phyloP scores from a whole-genome alignment of 2,797 vertebrate genomes.

The Sebastes taczanowskii region DNA sequence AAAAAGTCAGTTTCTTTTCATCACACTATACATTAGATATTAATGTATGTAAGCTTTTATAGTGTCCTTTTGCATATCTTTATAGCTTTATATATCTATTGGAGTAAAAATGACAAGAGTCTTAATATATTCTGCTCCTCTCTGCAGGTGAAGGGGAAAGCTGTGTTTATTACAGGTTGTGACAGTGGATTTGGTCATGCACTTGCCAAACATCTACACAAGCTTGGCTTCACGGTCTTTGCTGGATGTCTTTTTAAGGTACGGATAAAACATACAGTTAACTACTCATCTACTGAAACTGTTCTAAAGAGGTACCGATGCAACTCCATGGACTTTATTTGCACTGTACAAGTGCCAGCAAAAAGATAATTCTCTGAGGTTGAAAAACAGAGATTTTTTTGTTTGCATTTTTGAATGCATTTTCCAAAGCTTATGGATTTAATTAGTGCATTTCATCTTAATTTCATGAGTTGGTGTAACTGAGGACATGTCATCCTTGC shows the following conservation, averaged over 20 bases:
- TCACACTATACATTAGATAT: too few relatives aligned
- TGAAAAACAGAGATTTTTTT: background rate
- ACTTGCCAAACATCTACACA: constrained; percentile 85
- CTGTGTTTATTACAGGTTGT: constrained; percentile 88
- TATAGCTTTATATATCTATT: background rate
- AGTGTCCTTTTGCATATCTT: background rate
- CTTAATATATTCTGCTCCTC: background rate
- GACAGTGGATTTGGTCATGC: constrained; percentile 89
- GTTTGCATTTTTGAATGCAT: background rate
- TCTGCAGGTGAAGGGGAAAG: constrained; percentile 84
- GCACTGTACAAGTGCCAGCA: background rate
- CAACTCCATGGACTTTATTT: background rate
- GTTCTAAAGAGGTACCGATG: background rate
- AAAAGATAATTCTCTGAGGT: rapidly evolving
- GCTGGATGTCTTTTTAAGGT: constrained; percentile 89
- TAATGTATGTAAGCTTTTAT: background rate
- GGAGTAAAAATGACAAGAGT: background rate
- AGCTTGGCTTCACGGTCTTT: constrained; percentile 87
- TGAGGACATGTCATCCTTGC: background rate
- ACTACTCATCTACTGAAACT: background rate
- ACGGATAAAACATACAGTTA: background rate
- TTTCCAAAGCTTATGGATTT: background rate
- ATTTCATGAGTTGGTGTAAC: background rate
- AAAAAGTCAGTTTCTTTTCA: background rate
- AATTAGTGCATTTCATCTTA: background rate